Evolutionary conservation across 2,113 vertebrate species (phyloP), one percentile per base, ranked within the genome.

Genomic region (Silurus asotus): DNA sequence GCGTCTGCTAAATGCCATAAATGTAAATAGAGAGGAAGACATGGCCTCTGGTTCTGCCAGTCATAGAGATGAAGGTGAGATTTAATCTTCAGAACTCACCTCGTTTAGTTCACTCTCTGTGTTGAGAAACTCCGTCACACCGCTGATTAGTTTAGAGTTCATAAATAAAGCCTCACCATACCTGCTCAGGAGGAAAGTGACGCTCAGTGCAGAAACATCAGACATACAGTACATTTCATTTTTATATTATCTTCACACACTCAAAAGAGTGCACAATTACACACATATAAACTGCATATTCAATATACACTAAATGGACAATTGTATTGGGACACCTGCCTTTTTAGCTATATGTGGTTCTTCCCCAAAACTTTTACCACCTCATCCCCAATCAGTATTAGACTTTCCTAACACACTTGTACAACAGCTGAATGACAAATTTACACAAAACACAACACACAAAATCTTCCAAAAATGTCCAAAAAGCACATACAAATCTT

Each of bases 101-200:
- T 99, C 97, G 84, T 93, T 95, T 23, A 99, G 94, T 87, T 99
- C 98, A 37, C 87, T 93, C 91, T 98, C 97, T 0, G 97, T 98
- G 93, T 98, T 99, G 79, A 99, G 97, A 93, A 98, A 99, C 94
- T 99, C 98, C 3, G 98, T 99, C 87, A 99, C 98, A 75, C 98
- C 98, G 69, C 96, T 96, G 93, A 99, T 97, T 91, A 99, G 96
- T 91, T 97, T 99, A 0, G 97, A 98, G 92, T 97, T 99, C 97
- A 99, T 98, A 94, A 99, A 99, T 91, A 99, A 92, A 6, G 98
- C 97, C 93, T 99, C 98, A n/a, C 98, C 97, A 0, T 98, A 99
- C 55, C 98, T 99, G 86, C 59, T 92, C 87, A 89, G n/a, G 65
- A 79, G 8, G 67, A 84, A 67, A 81, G 62, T 67, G n/a, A 62